Percentiles rank a stretch among this genome's conserved stretches.
These are phyloP conservation scores for Tauraco erythrolophus DNA, from an alignment of 2,113 vertebrate species.

Conservation along the genomic window DNA sequence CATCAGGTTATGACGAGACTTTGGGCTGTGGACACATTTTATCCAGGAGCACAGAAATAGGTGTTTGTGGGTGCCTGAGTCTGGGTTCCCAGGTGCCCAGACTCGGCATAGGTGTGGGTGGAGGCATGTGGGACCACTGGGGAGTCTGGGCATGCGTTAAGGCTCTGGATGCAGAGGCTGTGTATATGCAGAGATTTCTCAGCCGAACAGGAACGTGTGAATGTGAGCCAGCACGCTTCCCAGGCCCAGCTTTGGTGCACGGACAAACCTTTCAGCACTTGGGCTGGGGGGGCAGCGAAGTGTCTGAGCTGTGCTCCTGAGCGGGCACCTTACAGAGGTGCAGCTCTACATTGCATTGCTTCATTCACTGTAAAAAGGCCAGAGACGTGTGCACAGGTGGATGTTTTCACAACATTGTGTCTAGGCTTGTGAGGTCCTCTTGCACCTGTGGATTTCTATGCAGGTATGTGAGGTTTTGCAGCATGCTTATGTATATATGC, in stretches of 20 bases:
- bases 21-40: not conserved
- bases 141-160: not conserved
- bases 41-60: not conserved
- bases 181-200: not conserved
- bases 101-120: not conserved
- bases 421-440: not conserved
- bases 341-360: not conserved
- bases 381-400: not conserved
- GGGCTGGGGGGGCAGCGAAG: not conserved
- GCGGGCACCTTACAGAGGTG: not conserved
- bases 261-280: not conserved
- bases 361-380: not conserved
- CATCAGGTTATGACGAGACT: rapidly evolving
- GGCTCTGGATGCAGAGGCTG: not conserved
- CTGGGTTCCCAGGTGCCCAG: not conserved
- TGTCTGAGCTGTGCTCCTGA: not conserved
- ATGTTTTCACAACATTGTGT: not conserved
- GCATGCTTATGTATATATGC: too few species aligned
- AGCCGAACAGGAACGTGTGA: not conserved
- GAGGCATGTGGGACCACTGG: not conserved
- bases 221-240: not conserved
- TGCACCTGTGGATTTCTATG: not conserved
- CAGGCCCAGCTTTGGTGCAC: not conserved
- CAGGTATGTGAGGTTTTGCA: not conserved
- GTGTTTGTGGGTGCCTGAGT: not conserved